Evolutionary conservation across 1,140 invertebrate genomes (phyloP).

Genomic region (Chymomyza costata): DNA sequence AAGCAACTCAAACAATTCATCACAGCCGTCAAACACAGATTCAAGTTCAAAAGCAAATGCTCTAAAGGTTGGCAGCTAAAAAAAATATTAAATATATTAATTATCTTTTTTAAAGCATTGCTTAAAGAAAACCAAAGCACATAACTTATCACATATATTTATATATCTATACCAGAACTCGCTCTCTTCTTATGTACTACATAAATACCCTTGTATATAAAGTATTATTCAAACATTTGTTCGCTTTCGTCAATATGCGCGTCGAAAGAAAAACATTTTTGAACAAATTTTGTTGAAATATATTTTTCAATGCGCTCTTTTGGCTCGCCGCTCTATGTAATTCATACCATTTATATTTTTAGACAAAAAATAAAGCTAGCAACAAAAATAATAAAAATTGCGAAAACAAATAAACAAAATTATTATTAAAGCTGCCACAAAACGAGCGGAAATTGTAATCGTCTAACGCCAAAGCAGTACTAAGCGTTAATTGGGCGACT

Average conservation of each 20-base stretch:
- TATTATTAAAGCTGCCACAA: no score
- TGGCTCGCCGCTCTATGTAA: slow-evolving; percentile 53
- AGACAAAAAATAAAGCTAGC: slow-evolving; percentile 36
- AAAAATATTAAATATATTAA: slow-evolving; percentile 4
- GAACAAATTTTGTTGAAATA: slow-evolving; percentile 40
- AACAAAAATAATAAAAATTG: background rate
- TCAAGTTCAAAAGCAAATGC: slow-evolving; percentile 62
- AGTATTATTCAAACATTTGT: slow-evolving; percentile 67
- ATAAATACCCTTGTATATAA: slow-evolving; percentile 31
- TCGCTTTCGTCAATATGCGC: slow-evolving; percentile 56
- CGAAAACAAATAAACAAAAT: slow-evolving; percentile 62
- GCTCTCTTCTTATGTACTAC: no score
- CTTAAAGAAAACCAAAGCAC: slow-evolving; percentile 15
- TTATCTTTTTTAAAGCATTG: slow-evolving; percentile 22
- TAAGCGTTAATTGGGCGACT: slow-evolving; percentile 57
- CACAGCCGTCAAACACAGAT: slow-evolving; percentile 50
- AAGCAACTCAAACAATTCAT: slow-evolving; percentile 35
- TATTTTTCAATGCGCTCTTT: slow-evolving; percentile 45
- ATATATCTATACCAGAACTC: slow-evolving; percentile 12
- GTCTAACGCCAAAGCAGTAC: slow-evolving; percentile 23
- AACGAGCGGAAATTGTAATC: no score
- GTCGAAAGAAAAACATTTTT: slow-evolving; percentile 48
- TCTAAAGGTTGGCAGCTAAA: slow-evolving; percentile 18
- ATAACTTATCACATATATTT: slow-evolving; percentile 19
- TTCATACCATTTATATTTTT: slow-evolving; percentile 66